Percentiles rank a stretch among this genome's conserved stretches.
Evolutionary conservation across 2,797 vertebrate species (phyloP).

Genomic region (Spea hammondii): DNA sequence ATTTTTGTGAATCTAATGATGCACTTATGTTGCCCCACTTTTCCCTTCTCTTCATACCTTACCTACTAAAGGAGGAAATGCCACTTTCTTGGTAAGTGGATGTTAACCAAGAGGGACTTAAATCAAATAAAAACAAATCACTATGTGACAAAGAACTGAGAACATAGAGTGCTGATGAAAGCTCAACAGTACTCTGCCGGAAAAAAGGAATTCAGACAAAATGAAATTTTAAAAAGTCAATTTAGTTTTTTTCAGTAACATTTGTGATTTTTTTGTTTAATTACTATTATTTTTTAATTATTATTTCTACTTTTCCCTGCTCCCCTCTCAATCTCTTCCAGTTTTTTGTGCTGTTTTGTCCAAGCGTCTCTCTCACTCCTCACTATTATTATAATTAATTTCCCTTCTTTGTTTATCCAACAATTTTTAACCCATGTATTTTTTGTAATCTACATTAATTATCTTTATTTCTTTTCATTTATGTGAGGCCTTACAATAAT

Average conservation of each 20-base stretch:
- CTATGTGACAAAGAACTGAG: conserved; percentile 72
- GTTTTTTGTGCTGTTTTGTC: conserved; percentile 93
- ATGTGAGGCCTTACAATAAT: conserved; percentile 60
- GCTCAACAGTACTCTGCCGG: conserved; percentile 96
- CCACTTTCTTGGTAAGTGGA: conserved; percentile 99
- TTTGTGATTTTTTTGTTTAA: conserved; percentile 43
- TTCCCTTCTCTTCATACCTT: conserved; percentile 99
- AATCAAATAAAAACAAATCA: conserved; percentile 72
- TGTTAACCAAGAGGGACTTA: conserved; percentile 99
- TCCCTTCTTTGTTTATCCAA: conserved; percentile 40
- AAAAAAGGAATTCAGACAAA: conserved; percentile 84
- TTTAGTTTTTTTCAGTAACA: conserved; percentile 89
- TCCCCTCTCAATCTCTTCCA: conserved; percentile 67
- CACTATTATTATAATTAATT: conserved; percentile 55
- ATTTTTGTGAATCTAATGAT: conserved; percentile 99
- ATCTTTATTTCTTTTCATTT: conserved; percentile 61
- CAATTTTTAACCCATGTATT: conserved; percentile 27
- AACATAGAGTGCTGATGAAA: conserved; percentile 92
- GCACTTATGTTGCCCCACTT: conserved; percentile 99
- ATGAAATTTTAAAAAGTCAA: conserved; percentile 71
- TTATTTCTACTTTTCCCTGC: conserved; percentile 48
- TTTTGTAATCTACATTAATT: conserved; percentile 58
- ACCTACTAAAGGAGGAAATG: conserved; percentile 99
- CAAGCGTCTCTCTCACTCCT: conserved; percentile 75
- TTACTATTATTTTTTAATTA: conserved; percentile 37